phyloP scores from a whole-genome alignment of 2,113 vertebrate species.

The Mus spicilegus region DNA sequence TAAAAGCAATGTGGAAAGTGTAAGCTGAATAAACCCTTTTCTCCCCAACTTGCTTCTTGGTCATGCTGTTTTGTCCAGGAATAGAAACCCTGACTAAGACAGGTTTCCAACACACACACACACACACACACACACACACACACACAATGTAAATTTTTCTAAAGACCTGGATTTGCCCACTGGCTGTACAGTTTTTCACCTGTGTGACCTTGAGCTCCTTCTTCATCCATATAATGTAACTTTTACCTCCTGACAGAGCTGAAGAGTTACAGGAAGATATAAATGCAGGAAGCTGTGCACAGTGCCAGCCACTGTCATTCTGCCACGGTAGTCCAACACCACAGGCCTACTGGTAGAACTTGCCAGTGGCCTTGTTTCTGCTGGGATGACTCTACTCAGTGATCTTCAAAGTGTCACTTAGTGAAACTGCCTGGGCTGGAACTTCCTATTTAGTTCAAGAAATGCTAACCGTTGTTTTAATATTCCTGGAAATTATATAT shows the following conservation, averaged over 20 bases:
- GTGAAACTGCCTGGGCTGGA: slow-evolving; percentile 12
- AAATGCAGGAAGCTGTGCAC: neutral
- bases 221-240: neutral
- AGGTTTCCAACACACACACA: neutral
- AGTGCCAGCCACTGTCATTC: neutral
- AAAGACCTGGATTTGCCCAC: neutral
- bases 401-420: slow-evolving; percentile 35
- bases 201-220: neutral
- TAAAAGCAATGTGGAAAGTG: too few species aligned
- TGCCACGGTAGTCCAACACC: neutral
- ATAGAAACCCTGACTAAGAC: too few species aligned
- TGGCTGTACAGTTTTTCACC: neutral
- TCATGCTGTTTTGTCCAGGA: too few species aligned
- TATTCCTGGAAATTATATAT: slow-evolving; percentile 54
- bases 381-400: neutral
- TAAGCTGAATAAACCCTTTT: too few species aligned
- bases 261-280: neutral
- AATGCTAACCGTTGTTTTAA: slow-evolving; percentile 61
- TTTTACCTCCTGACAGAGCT: neutral
- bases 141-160: neutral
- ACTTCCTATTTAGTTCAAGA: slow-evolving; percentile 63
- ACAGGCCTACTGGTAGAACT: neutral
- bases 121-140: neutral
- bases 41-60: too few species aligned
- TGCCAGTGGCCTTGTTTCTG: slow-evolving; percentile 3